phyloP scores from a whole-genome alignment of 2,888 invertebrate genomes.

The Sympetrum striolatum region DNA sequence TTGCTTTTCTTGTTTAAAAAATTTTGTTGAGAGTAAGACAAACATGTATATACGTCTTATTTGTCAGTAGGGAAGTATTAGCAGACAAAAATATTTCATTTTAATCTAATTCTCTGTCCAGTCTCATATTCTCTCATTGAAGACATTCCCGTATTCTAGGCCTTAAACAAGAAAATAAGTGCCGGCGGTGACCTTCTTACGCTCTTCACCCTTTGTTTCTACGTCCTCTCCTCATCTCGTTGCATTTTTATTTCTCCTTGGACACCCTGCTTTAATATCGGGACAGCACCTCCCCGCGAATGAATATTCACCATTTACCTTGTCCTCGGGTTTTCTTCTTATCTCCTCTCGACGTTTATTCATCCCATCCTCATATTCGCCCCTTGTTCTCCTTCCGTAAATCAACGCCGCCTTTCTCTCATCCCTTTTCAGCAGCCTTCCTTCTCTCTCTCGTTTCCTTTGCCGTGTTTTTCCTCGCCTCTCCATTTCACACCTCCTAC shows the following conservation, averaged over 20 bases:
- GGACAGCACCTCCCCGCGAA: background rate
- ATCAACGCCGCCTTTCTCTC: background rate
- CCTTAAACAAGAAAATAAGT: no score
- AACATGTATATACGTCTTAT: no score
- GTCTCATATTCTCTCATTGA: no score
- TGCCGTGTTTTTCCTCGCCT: background rate
- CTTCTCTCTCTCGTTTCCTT: background rate
- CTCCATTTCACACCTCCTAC: background rate
- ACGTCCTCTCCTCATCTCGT: background rate
- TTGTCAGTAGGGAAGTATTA: no score
- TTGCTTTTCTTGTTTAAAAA: no score
- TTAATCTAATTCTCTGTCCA: no score
- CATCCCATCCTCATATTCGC: background rate
- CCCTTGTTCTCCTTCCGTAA: background rate
- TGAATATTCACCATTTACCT: background rate
- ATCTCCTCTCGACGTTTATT: background rate
- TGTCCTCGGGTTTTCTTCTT: background rate
- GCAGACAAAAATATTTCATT: no score
- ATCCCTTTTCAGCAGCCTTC: background rate
- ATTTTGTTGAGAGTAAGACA: no score
- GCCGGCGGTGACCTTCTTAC: background rate
- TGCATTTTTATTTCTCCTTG: background rate
- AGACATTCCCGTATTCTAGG: no score
- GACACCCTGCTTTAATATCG: background rate
- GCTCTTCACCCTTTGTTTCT: background rate